Percentiles rank a stretch among this genome's conserved stretches.
phyloP scores from a whole-genome alignment of 2,888 invertebrate genomes.

The Eupithecia centaureata region DNA sequence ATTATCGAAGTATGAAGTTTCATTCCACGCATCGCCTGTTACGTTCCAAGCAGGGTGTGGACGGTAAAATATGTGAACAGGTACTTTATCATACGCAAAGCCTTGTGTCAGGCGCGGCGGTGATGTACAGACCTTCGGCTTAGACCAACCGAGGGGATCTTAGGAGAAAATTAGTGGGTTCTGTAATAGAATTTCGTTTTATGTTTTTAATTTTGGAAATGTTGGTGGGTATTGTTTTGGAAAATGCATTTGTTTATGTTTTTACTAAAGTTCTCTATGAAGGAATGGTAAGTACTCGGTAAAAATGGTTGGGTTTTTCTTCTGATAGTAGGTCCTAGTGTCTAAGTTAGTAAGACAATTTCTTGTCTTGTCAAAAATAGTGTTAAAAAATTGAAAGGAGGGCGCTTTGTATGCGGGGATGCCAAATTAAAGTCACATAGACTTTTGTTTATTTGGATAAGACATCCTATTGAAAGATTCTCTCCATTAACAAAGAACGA shows the following conservation, averaged over 20 bases:
- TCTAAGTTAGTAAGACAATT: no score
- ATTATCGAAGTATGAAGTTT: conserved; percentile 44
- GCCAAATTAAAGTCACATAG: no score
- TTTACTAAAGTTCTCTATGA: not conserved
- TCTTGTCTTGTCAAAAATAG: no score
- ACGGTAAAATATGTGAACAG: conserved; percentile 80
- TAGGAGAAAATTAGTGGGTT: conserved; percentile 68
- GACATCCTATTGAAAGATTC: no score
- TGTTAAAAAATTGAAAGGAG: no score
- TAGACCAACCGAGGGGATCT: conserved; percentile 51
- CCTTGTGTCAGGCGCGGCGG: conserved; percentile 72
- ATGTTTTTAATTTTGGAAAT: conserved; percentile 36
- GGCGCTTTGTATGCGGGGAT: no score
- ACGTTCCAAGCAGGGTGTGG: conserved; percentile 69
- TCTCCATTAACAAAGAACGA: no score
- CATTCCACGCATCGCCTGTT: conserved; percentile 59
- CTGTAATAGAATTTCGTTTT: conserved; percentile 66
- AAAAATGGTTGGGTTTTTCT: not conserved
- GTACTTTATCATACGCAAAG: conserved; percentile 80
- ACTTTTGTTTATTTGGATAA: no score
- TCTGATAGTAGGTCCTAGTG: no score
- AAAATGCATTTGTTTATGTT: not conserved
- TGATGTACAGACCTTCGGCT: conserved; percentile 66
- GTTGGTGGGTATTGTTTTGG: conserved; percentile 1
- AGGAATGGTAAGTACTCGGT: not conserved